Evolutionary conservation across 2,888 invertebrate genomes (phyloP).

Genomic region (Congeria kusceri): DNA sequence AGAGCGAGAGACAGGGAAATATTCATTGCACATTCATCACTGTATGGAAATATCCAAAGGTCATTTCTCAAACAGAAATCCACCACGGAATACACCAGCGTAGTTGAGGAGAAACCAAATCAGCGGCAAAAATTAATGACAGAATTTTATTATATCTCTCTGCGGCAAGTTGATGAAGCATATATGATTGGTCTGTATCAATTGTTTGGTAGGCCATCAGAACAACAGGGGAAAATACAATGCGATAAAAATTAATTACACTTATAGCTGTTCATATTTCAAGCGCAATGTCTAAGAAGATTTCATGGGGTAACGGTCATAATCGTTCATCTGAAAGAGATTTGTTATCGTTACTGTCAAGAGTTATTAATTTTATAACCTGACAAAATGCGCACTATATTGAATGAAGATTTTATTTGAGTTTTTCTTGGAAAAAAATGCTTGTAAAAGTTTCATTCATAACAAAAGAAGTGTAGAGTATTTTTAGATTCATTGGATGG

Average conservation of each 20-base stretch:
- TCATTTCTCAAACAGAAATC: constrained; percentile 55
- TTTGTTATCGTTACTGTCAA: not conserved
- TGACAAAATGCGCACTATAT: too few relatives aligned
- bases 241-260: constrained; percentile 46
- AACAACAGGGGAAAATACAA: constrained; percentile 21
- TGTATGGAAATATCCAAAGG: constrained; percentile 34
- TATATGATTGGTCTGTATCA: constrained; percentile 40
- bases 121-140: constrained; percentile 48
- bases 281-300: not conserved
- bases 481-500: too few relatives aligned
- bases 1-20: constrained; percentile 20
- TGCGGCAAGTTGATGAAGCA: constrained; percentile 32
- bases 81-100: constrained; percentile 8
- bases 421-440: too few relatives aligned
- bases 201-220: constrained; percentile 39
- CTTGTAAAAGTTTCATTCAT: too few relatives aligned
- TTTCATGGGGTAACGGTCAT: not conserved
- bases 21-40: constrained; percentile 51
- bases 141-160: constrained; percentile 52
- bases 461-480: too few relatives aligned
- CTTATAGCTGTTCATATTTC: constrained; percentile 14
- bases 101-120: constrained; percentile 44
- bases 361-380: too few relatives aligned
- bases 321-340: not conserved
- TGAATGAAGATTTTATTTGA: too few relatives aligned